Conservation (phyloP, 1,140 invertebrate genomes). For the Dryas iulia region DNA sequence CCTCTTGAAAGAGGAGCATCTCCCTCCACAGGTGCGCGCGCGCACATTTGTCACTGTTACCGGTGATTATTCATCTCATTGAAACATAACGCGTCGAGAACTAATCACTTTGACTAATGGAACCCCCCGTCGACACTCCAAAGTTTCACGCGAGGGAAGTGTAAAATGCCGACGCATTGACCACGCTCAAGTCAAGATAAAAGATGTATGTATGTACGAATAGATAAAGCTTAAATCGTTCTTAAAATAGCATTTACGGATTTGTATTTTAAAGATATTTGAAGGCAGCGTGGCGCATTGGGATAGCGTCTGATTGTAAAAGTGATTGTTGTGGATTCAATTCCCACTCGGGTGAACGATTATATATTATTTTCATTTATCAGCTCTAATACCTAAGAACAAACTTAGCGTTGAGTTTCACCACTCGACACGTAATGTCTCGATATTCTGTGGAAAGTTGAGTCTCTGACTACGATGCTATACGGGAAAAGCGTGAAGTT, state of each 20-base stretch:
- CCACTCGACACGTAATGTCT: too few species aligned
- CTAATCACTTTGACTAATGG: constrained; percentile 78
- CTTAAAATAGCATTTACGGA: not conserved
- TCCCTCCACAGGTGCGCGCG: constrained; percentile 60
- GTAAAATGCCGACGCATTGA: constrained; percentile 16
- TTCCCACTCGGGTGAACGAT: too few species aligned
- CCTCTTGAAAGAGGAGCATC: constrained; percentile 52
- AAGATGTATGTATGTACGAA: not conserved
- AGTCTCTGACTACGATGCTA: too few species aligned
- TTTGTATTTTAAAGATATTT: not conserved
- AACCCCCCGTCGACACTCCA: constrained; percentile 73
- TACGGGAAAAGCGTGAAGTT: too few species aligned
- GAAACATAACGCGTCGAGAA: constrained; percentile 75
- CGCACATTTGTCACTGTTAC: constrained; percentile 77
- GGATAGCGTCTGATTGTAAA: too few species aligned
- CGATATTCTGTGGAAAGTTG: too few species aligned
- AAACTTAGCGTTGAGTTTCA: too few species aligned
- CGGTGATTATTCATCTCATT: constrained; percentile 78
- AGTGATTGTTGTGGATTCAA: too few species aligned
- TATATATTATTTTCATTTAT: too few species aligned
- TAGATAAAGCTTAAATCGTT: not conserved
- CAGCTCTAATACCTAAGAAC: too few species aligned
- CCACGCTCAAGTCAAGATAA: not conserved
- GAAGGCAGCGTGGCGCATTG: not conserved
- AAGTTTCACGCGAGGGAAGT: constrained; percentile 60